These are phyloP conservation scores for Apamea crenata DNA, from an alignment of 2,888 invertebrate species.

Conservation along the genomic window DNA sequence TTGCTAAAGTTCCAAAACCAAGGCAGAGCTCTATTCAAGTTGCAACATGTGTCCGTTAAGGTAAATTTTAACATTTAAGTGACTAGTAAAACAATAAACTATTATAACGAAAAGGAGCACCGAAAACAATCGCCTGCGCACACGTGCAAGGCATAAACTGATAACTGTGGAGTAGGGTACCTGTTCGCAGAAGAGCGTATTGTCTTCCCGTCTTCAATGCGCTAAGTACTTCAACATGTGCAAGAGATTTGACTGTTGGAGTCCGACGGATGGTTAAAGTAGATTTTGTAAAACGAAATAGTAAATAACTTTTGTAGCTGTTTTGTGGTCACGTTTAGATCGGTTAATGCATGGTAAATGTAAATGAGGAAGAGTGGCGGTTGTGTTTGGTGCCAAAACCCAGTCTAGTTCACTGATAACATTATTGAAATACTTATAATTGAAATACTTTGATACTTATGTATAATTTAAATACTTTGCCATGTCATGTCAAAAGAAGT, in stretches of 20 bases:
- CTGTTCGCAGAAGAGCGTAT: constrained; percentile 79
- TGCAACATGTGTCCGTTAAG: constrained; percentile 47
- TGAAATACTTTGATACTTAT: neutral
- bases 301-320: constrained; percentile 4
- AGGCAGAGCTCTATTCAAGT: constrained; percentile 26
- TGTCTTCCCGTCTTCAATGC: constrained; percentile 70
- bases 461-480: neutral
- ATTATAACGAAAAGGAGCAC: constrained; percentile 48
- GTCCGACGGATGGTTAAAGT: constrained; percentile 6
- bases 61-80: constrained; percentile 26
- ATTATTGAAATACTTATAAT: neutral
- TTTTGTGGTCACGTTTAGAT: constrained; percentile 1
- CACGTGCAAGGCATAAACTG: constrained; percentile 85
- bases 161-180: constrained; percentile 73
- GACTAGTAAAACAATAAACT: constrained; percentile 48
- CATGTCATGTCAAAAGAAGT: constrained; percentile 1
- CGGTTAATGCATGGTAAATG: neutral
- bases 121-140: constrained; percentile 75
- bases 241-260: constrained; percentile 67
- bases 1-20: neutral
- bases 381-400: neutral
- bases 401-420: neutral
- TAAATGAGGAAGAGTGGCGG: neutral
- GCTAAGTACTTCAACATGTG: constrained; percentile 83
- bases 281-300: neutral